Conservation (phyloP, 2,797 vertebrate genomes). For the Clamator glandarius region DNA sequence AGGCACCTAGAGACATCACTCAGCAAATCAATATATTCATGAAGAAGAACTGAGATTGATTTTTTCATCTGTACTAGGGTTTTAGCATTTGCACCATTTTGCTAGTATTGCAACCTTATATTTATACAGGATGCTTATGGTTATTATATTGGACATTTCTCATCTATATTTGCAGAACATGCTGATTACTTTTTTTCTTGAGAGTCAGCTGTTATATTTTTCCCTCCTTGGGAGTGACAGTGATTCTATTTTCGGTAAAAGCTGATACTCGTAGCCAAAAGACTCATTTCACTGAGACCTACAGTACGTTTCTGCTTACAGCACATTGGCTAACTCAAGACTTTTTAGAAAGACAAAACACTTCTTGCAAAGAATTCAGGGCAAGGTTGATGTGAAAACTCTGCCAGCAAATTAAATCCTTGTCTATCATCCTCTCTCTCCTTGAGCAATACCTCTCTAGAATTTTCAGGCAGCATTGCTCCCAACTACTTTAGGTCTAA, state of each 20-base stretch:
- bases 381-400: background rate
- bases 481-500: background rate
- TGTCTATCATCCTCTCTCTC: background rate
- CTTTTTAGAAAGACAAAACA: background rate
- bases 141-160: slow-evolving; percentile 49
- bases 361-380: background rate
- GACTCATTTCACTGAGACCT: background rate
- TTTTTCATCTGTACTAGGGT: background rate
- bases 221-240: slow-evolving; percentile 2
- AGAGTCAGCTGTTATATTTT: slow-evolving; percentile 49
- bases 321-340: background rate
- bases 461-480: background rate
- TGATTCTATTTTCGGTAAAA: slow-evolving; percentile 39
- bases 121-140: slow-evolving; percentile 10
- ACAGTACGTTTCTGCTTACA: background rate
- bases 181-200: slow-evolving; percentile 15
- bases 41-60: slow-evolving; percentile 18
- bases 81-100: slow-evolving; percentile 13
- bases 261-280: background rate
- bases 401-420: background rate
- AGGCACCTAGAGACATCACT: background rate
- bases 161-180: slow-evolving; percentile 49
- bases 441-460: background rate
- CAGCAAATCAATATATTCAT: background rate
- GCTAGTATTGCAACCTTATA: slow-evolving; percentile 20